Conservation (phyloP, 2,797 vertebrate species). For the Phrynocephalus guinanensis region DNA sequence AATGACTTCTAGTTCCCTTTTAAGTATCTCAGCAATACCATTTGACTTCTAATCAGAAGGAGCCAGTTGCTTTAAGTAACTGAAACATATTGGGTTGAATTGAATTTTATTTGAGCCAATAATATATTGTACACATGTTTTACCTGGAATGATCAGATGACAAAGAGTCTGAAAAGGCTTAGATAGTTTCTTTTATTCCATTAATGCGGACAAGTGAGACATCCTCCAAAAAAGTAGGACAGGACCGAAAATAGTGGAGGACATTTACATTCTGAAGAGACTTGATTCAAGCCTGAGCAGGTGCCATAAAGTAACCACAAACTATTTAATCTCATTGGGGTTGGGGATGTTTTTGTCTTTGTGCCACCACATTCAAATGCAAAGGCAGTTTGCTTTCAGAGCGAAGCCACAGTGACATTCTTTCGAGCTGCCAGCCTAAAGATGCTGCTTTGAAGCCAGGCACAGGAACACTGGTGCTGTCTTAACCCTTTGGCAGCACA, state of each 20-base stretch:
- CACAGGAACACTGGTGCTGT: neutral
- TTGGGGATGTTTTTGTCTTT: conserved; percentile 14
- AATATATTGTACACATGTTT: neutral
- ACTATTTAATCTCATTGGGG: conserved; percentile 31
- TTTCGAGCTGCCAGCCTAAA: conserved; percentile 33
- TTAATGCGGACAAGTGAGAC: neutral
- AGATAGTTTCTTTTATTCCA: neutral
- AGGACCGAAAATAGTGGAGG: conserved; percentile 13
- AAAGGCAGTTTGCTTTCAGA: conserved; percentile 22
- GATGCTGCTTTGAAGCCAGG: conserved; percentile 17
- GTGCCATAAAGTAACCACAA: conserved; percentile 23
- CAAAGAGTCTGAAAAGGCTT: neutral
- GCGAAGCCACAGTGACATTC: conserved; percentile 23
- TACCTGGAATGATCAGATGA: neutral
- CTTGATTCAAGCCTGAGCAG: conserved; percentile 5
- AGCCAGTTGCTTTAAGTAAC: neutral
- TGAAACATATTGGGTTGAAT: neutral
- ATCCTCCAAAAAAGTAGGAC: conserved; percentile 1
- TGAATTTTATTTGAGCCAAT: neutral
- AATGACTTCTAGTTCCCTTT: neutral
- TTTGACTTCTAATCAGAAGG: neutral
- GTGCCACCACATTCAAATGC: conserved; percentile 42
- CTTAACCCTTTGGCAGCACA: conserved; percentile 3
- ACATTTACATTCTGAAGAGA: neutral
- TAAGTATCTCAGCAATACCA: neutral